Conservation (phyloP, 1,140 invertebrate genomes). For the Gyrodactylus bullatarudis region DNA sequence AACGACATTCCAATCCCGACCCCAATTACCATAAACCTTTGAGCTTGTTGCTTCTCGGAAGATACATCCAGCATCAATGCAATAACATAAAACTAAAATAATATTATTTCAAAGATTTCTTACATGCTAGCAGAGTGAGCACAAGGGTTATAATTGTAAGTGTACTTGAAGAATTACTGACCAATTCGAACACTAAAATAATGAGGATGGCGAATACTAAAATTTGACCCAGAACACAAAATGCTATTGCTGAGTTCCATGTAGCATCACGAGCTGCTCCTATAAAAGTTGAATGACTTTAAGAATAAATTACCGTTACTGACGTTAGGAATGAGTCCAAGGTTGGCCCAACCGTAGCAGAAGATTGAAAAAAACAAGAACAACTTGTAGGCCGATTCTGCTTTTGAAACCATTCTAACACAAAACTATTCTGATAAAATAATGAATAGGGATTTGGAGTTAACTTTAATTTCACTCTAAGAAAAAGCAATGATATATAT, state of each 20-base stretch:
- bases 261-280: neutral
- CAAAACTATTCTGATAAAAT: no score
- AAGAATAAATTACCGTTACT: neutral
- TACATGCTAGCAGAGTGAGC: neutral
- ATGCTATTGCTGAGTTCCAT: neutral
- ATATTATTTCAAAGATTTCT: neutral
- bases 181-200: neutral
- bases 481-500: neutral
- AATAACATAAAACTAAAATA: neutral
- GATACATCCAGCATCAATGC: neutral
- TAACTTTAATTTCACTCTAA: neutral
- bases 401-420: neutral
- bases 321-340: neutral
- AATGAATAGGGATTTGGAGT: no score
- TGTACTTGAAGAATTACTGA: neutral
- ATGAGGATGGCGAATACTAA: neutral
- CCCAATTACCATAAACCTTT: neutral
- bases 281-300: neutral
- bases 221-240: neutral
- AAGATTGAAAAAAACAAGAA: neutral
- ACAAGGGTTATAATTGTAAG: neutral
- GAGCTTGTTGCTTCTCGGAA: neutral
- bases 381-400: neutral
- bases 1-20: neutral
- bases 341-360: neutral